phyloP scores from a whole-genome alignment of 2,797 vertebrate species.

The Tauraco hartlaubi region DNA sequence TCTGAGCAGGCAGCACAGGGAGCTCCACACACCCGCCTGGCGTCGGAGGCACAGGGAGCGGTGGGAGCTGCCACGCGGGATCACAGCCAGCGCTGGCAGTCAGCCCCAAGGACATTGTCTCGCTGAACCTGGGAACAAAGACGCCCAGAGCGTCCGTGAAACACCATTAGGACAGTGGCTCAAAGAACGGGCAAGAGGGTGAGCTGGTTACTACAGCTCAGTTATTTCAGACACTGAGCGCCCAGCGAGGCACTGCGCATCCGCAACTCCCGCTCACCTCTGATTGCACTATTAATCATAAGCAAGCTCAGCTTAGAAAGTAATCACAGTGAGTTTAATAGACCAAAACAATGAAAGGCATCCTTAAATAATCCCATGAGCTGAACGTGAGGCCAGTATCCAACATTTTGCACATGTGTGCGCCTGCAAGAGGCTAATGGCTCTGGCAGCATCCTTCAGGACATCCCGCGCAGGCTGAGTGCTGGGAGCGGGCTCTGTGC shows the following conservation, averaged over 20 bases:
- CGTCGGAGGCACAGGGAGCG: background rate
- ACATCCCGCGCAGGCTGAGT: rapidly evolving
- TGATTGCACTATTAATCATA: background rate
- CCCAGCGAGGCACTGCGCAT: background rate
- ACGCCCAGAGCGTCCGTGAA: background rate
- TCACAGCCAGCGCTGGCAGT: background rate
- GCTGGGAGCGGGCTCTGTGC: rapidly evolving
- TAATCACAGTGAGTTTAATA: background rate
- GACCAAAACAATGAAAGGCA: background rate
- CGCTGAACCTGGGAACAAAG: background rate
- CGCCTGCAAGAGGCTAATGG: background rate
- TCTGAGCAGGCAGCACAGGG: rapidly evolving
- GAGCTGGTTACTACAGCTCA: background rate
- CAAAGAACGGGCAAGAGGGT: background rate
- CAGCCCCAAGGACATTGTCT: background rate
- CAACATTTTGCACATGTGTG: background rate
- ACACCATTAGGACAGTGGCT: rapidly evolving
- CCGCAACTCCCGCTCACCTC: background rate
- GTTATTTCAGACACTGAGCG: background rate
- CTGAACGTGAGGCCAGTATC: background rate
- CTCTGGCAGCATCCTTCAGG: background rate
- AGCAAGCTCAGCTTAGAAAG: background rate
- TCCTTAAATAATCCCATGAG: background rate
- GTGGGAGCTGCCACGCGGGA: background rate
- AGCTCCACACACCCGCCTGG: background rate